phyloP scores from a whole-genome alignment of 2,797 vertebrate genomes.

The Pelodytes ibericus region DNA sequence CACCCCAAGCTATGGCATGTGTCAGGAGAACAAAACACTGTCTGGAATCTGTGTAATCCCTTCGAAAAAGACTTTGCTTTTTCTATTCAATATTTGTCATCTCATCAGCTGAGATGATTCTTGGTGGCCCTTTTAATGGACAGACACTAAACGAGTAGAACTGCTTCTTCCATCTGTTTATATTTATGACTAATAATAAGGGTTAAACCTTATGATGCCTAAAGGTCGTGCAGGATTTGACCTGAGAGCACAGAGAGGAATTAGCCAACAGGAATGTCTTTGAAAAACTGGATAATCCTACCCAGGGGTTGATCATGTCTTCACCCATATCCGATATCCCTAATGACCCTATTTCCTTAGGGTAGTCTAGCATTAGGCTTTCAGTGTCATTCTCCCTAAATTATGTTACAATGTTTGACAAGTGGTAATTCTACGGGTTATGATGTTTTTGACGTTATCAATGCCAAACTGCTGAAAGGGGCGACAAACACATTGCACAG shows the following conservation, averaged over 20 bases:
- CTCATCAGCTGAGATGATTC: conserved; percentile 1
- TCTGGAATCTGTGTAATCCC: too few species aligned
- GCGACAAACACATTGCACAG: too few species aligned
- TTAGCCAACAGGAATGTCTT: conserved; percentile 41
- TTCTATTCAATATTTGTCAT: not conserved
- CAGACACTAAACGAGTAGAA: not conserved
- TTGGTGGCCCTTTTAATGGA: conserved; percentile 9
- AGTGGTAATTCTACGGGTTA: conserved; percentile 25
- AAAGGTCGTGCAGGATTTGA: conserved; percentile 23
- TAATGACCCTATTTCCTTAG: conserved; percentile 26
- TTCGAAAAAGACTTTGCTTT: too few species aligned
- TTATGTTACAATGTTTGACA: conserved; percentile 22
- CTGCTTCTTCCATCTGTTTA: conserved; percentile 41
- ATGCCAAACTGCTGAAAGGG: not conserved
- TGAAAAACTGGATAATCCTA: conserved; percentile 45
- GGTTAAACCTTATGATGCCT: conserved; percentile 35
- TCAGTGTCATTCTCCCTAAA: not conserved
- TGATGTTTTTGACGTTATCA: conserved; percentile 31
- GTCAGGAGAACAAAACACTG: too few species aligned
- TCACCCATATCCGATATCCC: conserved; percentile 18
- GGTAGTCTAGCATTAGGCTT: conserved; percentile 4
- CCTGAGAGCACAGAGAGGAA: conserved; percentile 18
- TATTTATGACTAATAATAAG: conserved; percentile 44
- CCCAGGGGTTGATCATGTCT: conserved; percentile 29
- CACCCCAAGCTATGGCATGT: too few species aligned